phyloP scores from a whole-genome alignment of 2,888 invertebrate genomes.

The Macaria liturata region DNA sequence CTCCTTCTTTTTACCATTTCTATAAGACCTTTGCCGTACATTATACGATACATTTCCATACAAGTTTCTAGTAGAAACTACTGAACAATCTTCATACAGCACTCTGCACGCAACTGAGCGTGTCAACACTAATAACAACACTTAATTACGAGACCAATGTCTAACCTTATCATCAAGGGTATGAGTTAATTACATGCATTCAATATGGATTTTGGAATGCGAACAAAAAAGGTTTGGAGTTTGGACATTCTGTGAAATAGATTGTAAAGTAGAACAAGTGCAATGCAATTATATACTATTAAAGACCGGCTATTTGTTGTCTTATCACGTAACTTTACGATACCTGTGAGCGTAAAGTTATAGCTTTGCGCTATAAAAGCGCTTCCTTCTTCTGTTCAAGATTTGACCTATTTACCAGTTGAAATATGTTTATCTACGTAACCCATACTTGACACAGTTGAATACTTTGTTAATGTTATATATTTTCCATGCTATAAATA shows the following conservation, averaged over 20 bases:
- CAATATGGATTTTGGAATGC: conserved; percentile 32
- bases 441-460: too few relatives aligned
- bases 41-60: too few relatives aligned
- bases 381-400: too few relatives aligned
- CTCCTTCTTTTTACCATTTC: too few relatives aligned
- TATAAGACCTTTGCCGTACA: too few relatives aligned
- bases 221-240: conserved; percentile 12
- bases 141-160: conserved; percentile 62
- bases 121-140: conserved; percentile 54
- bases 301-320: neutral
- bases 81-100: conserved; percentile 2
- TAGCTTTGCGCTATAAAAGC: too few relatives aligned
- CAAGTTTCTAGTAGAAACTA: neutral
- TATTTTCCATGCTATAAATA: too few relatives aligned
- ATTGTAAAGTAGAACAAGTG: conserved; percentile 2
- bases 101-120: conserved; percentile 45
- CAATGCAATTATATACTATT: neutral
- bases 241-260: conserved; percentile 12
- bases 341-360: too few relatives aligned
- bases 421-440: too few relatives aligned
- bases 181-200: conserved; percentile 44
- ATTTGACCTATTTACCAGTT: too few relatives aligned
- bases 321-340: neutral
- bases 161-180: conserved; percentile 65
- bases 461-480: too few relatives aligned